phyloP scores from a whole-genome alignment of 2,113 vertebrate genomes.

The Nesoenas mayeri region DNA sequence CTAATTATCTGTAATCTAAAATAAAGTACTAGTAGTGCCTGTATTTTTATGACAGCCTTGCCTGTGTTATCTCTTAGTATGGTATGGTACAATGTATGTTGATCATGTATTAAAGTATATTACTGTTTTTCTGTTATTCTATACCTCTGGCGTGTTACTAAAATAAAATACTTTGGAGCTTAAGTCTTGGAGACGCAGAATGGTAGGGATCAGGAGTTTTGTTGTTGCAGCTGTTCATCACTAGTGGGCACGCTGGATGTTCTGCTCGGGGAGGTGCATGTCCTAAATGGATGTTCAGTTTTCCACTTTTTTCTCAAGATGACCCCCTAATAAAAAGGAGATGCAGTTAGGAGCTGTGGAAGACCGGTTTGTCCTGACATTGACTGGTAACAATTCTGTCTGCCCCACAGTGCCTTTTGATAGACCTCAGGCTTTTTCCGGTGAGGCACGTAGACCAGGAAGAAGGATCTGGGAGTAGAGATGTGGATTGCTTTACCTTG shows the following conservation, averaged over 20 bases:
- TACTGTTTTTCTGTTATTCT: not conserved
- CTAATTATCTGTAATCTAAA: not conserved
- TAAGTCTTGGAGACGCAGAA: not conserved
- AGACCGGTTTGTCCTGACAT: not conserved
- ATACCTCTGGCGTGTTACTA: not conserved
- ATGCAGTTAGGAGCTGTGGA: not conserved
- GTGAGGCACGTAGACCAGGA: not conserved
- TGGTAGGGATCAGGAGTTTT: not conserved
- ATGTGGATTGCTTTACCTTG: not conserved
- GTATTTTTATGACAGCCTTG: not conserved
- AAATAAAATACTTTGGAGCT: not conserved
- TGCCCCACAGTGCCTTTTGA: not conserved
- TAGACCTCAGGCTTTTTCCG: not conserved
- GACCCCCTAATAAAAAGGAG: not conserved
- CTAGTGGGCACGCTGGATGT: not conserved
- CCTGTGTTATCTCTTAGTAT: not conserved
- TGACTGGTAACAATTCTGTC: not conserved
- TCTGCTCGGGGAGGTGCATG: not conserved
- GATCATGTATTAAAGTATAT: not conserved
- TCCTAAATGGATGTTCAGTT: not conserved
- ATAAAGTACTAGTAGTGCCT: not conserved
- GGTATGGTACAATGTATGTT: not conserved
- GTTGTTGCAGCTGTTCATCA: not conserved
- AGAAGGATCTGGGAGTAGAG: not conserved
- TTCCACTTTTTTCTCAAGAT: not conserved